Evolutionary conservation across 1,140 invertebrate genomes (phyloP).

Genomic region (Cephus cinctus): DNA sequence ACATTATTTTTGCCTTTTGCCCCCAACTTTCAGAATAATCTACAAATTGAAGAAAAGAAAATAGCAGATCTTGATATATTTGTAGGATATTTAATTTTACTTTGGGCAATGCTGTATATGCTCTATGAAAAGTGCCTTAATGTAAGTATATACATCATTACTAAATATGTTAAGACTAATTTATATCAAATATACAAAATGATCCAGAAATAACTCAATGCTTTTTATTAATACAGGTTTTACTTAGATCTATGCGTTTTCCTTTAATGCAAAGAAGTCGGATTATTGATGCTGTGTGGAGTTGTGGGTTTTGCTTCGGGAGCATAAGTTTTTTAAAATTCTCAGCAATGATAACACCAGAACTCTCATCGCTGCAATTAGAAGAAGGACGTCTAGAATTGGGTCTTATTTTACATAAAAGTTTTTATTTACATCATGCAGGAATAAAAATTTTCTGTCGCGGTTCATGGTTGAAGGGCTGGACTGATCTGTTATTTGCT

Average conservation of each 20-base stretch:
- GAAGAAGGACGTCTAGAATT: slow-evolving; percentile 19
- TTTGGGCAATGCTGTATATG: slow-evolving; percentile 28
- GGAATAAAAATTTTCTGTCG: slow-evolving; percentile 29
- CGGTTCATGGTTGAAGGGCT: slow-evolving; percentile 33
- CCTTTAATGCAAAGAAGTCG: slow-evolving; percentile 27
- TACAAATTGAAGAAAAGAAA: slow-evolving; percentile 12
- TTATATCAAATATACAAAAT: not conserved
- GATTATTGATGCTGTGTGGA: slow-evolving; percentile 34
- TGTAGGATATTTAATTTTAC: slow-evolving; percentile 22
- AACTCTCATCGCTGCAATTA: slow-evolving; percentile 12
- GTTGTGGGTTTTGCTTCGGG: slow-evolving; percentile 32
- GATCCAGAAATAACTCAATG: not conserved
- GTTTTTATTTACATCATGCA: slow-evolving; percentile 37
- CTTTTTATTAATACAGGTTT: slow-evolving; percentile 22
- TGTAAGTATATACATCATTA: slow-evolving; percentile 24
- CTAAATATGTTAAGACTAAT: not conserved
- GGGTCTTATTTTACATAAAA: slow-evolving; percentile 28
- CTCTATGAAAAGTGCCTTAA: slow-evolving; percentile 36
- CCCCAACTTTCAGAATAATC: slow-evolving; percentile 19
- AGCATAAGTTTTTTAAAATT: slow-evolving; percentile 32
- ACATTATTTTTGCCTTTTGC: slow-evolving; percentile 16
- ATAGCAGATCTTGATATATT: slow-evolving; percentile 18
- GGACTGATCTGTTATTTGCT: slow-evolving; percentile 34
- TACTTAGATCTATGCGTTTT: slow-evolving; percentile 33
- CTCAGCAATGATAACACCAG: slow-evolving; percentile 11